phyloP scores from a whole-genome alignment of 2,888 invertebrate species.

The Troides aeacus region DNA sequence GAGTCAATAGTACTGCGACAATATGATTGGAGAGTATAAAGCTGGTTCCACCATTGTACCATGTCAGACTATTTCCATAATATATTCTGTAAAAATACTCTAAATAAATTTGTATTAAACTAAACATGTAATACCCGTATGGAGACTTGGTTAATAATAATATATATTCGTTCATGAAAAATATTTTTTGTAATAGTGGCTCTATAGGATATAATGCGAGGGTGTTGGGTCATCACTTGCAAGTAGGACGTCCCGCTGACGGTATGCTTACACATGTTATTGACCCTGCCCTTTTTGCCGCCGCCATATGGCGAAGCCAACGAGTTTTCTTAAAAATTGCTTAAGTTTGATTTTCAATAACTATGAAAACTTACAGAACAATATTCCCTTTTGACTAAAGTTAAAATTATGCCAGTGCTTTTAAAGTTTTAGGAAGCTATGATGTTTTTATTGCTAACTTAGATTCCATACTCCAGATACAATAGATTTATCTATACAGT shows the following conservation, averaged over 20 bases:
- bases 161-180: not conserved
- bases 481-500: too few species aligned
- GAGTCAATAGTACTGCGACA: too few species aligned
- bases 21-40: too few species aligned
- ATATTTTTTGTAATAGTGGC: constrained; percentile 36
- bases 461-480: too few species aligned
- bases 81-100: too few species aligned
- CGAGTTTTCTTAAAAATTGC: constrained; percentile 52
- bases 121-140: too few species aligned
- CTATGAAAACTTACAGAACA: constrained; percentile 52
- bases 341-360: not conserved
- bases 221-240: constrained; percentile 59
- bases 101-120: too few species aligned
- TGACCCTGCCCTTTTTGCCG: constrained; percentile 74
- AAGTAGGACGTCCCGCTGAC: constrained; percentile 71
- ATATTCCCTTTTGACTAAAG: constrained; percentile 36
- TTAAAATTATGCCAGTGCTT: too few species aligned
- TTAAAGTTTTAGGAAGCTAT: too few species aligned
- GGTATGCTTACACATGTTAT: constrained; percentile 70
- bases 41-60: too few species aligned
- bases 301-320: constrained; percentile 71
- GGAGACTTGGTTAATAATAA: not conserved
- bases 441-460: too few species aligned
- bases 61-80: too few species aligned
- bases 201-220: constrained; percentile 48